Evolutionary conservation across 1,140 invertebrate species (phyloP), one percentile per base, ranked within the genome.

Genomic region (Reticulitermes speratus): DNA sequence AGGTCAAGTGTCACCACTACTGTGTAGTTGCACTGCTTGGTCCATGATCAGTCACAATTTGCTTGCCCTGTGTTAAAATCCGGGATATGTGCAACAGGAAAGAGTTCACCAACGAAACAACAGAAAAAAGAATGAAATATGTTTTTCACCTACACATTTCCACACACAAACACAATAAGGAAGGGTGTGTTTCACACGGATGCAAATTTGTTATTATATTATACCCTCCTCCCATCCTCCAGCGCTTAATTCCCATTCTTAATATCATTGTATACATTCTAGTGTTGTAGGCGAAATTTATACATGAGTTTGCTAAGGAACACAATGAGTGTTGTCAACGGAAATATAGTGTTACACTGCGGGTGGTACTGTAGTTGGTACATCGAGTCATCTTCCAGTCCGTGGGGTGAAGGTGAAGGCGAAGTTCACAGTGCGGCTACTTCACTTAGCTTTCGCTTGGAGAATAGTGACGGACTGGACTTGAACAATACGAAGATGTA

Each of bases 161-260:
- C 65, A 9, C n/a, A 75, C 65, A 75, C 65, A 75, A 75, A 75
- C 65, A 75, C 65, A 75, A 75, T 75, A 75, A 75, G n/a, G 6
- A 75, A 30, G 65, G 65, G 65, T 75, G 65, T 75, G 65, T 75
- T 75, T 75, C 7, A 75, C 65, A 75, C 65, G 7, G 65, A 75
- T 75, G 65, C 65, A 75, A 75, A 75, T 75, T 75, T 75, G 65
- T 75, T 75, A 75, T 75, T 75, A 75, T 75, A 75, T 75, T 75
- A 75, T 30, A 75, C n/a, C 14, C 65, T 25, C n/a, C 65, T 75
- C 65, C 65, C 65, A 65, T 30, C 16, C 65, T 75, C n/a, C 7
- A 75, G 65, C 3, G 65, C n/a, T n/a, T 30, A 25, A 75, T 75
- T 75, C n/a, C 16, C 0, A 25, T 75, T 75, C 25, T 75, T 75